Conservation (phyloP, 2,888 invertebrate genomes). For the Sisyra nigra region DNA sequence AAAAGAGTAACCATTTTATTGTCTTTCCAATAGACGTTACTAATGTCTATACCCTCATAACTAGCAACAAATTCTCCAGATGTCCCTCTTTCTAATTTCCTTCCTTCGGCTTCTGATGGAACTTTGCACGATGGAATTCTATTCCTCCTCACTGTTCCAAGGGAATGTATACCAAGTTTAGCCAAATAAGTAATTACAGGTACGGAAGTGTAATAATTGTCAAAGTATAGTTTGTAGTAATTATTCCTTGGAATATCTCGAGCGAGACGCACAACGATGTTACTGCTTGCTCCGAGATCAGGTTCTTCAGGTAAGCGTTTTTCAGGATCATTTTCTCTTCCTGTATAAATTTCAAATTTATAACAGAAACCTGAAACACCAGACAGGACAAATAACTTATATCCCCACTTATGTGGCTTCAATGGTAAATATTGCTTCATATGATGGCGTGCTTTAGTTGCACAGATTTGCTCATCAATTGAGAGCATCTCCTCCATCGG, state of each 20-base stretch:
- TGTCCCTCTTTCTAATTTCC: slow-evolving; percentile 15
- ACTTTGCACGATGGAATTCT: slow-evolving; percentile 20
- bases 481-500: slow-evolving; percentile 9
- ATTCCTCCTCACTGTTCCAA: slow-evolving; percentile 19
- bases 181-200: slow-evolving; percentile 16
- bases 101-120: slow-evolving; percentile 16
- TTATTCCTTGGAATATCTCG: slow-evolving; percentile 16
- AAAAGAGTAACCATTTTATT: slow-evolving; percentile 15
- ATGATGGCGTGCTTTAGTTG: slow-evolving; percentile 19
- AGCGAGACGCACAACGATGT: slow-evolving; percentile 17
- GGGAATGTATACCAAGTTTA: slow-evolving; percentile 16
- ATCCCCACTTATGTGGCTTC: slow-evolving; percentile 20
- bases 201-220: slow-evolving; percentile 19
- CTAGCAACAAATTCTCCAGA: slow-evolving; percentile 15
- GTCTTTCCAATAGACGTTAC: slow-evolving; percentile 14
- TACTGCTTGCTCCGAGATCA: slow-evolving; percentile 17
- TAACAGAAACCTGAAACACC: slow-evolving; percentile 15
- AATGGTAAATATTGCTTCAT: slow-evolving; percentile 19
- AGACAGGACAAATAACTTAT: slow-evolving; percentile 17
- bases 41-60: slow-evolving; percentile 14
- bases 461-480: slow-evolving; percentile 17
- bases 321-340: slow-evolving; percentile 4
- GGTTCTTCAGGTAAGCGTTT: slow-evolving; percentile 13
- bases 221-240: slow-evolving; percentile 20
- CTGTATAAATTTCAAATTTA: slow-evolving; percentile 16